Conservation (phyloP, 2,888 invertebrate species). For the Caenorhabditis japonica region DNA sequence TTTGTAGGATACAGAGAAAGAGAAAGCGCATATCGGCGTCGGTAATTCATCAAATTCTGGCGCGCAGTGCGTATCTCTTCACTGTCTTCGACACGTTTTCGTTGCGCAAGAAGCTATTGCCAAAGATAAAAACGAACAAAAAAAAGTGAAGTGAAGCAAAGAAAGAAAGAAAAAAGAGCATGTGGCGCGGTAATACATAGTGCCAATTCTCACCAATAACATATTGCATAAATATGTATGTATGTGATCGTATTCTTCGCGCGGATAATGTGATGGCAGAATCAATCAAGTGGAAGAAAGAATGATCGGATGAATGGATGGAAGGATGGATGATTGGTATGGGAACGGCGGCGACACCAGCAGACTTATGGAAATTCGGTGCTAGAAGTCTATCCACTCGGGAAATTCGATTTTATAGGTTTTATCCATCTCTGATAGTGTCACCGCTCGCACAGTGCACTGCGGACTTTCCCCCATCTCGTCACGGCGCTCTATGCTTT, state of each 20-base stretch:
- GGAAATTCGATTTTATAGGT: too few relatives aligned
- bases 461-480: too few relatives aligned
- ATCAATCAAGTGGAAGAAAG: constrained; percentile 23
- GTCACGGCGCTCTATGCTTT: too few relatives aligned
- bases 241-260: too few relatives aligned
- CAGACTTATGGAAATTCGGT: too few relatives aligned
- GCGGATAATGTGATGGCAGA: constrained; percentile 18
- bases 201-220: constrained; percentile 27
- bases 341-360: constrained; percentile 16
- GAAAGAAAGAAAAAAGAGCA: constrained; percentile 34
- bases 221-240: constrained; percentile 20
- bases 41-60: constrained; percentile 44
- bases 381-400: too few relatives aligned
- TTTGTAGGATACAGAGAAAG: constrained; percentile 11
- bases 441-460: too few relatives aligned
- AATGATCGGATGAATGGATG: background rate
- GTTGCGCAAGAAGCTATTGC: constrained; percentile 22
- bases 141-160: too few relatives aligned
- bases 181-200: constrained; percentile 28
- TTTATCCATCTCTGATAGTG: too few relatives aligned
- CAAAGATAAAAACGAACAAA: constrained; percentile 1
- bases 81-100: constrained; percentile 30
- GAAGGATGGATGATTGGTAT: constrained; percentile 14
- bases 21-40: constrained; percentile 35
- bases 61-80: constrained; percentile 10